Evolutionary conservation across 2,797 vertebrate genomes (phyloP), one percentile per base, ranked within the genome.

Genomic region (Euphonia xanthogaster): DNA sequence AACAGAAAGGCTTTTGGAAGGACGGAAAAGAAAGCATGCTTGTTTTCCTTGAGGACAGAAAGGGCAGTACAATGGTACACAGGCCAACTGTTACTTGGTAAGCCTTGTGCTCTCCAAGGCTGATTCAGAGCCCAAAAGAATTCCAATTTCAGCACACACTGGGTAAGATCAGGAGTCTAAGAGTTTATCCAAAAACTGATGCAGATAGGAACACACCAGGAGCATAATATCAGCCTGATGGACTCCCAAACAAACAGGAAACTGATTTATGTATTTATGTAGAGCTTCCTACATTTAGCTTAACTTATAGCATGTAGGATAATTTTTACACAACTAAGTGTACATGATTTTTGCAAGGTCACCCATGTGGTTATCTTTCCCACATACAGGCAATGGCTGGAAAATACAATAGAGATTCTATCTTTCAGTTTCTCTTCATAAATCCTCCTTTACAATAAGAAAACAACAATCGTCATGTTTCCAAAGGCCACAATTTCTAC

Each of bases 1-100:
- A 71, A 63, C 3, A 71, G 35, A 61, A 87, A 63, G 83, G 22
- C 5, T 92, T 80, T 77, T 28, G 20, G 53, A 92, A 91, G 25
- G 57, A 35, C 35, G 78, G 50, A 81, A 68, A 2, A 81, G 62
- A 86, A 86, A 58, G 28, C 48, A 70, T 25, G 22, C 14, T 81
- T 68, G 31, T 81, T 81, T 76, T 66, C 35, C 58, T 19, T 3
- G 5, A 48, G 23, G 25, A 71, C 37, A 40, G 27, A 55, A 81
- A 75, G 68, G 30, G 51, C 47, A 86, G 37, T 58, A 57, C 35
- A 90, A 40, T 22, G 54, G 48, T 19, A 51, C 12, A 76, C 14
- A 55, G 7, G 18, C 51, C 28, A 72, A 20, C 25, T 50, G 70
- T 33, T 62, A 75, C 30, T 58, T 50, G n/a, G 33, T 81, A 75